phyloP scores from a whole-genome alignment of 1,140 invertebrate genomes.

The Drosophila guanche region DNA sequence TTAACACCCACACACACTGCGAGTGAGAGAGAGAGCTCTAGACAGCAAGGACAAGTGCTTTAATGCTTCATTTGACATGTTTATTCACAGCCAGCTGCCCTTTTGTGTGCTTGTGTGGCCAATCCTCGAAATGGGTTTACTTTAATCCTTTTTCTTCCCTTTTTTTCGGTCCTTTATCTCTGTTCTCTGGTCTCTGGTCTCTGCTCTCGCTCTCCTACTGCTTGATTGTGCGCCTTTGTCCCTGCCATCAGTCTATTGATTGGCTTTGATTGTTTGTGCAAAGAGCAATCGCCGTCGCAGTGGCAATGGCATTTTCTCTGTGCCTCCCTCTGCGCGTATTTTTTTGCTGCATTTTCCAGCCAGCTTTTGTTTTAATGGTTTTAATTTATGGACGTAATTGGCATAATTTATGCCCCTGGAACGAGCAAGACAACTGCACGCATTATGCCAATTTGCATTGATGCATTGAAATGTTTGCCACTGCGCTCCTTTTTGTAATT shows the following conservation, averaged over 20 bases:
- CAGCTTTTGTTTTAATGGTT: constrained; percentile 43
- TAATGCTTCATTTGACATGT: constrained; percentile 78
- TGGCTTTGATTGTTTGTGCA: constrained; percentile 68
- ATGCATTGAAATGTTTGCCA: constrained; percentile 50
- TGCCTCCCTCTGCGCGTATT: no score
- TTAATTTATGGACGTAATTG: constrained; percentile 73
- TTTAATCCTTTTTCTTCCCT: constrained; percentile 65
- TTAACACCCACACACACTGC: constrained; percentile 35
- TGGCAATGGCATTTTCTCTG: constrained; percentile 3
- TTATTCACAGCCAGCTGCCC: constrained; percentile 75
- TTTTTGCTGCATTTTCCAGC: constrained; percentile 15
- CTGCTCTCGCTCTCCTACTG: not conserved
- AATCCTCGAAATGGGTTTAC: constrained; percentile 55
- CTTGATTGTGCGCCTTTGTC: constrained; percentile 71
- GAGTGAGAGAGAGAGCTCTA: constrained; percentile 17
- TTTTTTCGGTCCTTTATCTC: constrained; percentile 3
- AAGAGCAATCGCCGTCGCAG: constrained; percentile 12
- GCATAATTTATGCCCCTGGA: constrained; percentile 64
- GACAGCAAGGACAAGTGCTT: constrained; percentile 71
- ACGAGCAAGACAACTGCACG: constrained; percentile 30
- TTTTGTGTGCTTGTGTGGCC: constrained; percentile 56
- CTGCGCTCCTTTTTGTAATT: constrained; percentile 32
- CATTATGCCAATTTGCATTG: constrained; percentile 65
- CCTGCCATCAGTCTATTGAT: constrained; percentile 66
- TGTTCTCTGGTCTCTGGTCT: constrained; percentile 26